Conservation (phyloP, 2,797 vertebrate species). For the Pseudotriccus pelzelni region DNA sequence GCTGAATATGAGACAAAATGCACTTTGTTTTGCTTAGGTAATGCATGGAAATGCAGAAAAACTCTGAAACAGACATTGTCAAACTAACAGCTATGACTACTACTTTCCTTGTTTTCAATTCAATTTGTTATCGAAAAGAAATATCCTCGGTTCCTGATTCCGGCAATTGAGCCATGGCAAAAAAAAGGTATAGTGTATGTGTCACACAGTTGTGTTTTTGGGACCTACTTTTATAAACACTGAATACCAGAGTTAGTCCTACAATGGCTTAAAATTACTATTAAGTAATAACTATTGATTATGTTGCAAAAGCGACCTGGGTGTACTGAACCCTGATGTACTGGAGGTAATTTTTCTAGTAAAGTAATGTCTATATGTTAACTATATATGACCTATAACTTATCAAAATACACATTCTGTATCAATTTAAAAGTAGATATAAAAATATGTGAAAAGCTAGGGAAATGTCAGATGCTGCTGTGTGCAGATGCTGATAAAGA, state of each 20-base stretch:
- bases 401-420: neutral
- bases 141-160: neutral
- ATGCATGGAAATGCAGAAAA: neutral
- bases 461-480: neutral
- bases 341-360: neutral
- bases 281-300: neutral
- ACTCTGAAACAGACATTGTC: neutral
- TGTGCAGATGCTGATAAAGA: neutral
- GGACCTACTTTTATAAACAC: neutral
- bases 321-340: neutral
- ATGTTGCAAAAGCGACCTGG: neutral
- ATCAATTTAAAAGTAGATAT: neutral
- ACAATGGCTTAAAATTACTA: neutral
- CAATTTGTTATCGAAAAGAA: neutral
- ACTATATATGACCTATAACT: neutral
- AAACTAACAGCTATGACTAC: neutral
- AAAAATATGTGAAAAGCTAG: neutral
- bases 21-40: neutral
- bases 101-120: neutral
- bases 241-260: neutral
- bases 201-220: neutral
- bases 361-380: neutral
- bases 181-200: accelerated
- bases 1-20: neutral
- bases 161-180: neutral